These are phyloP conservation scores for Lagria hirta DNA, from an alignment of 2,888 invertebrate genomes.

Conservation along the genomic window DNA sequence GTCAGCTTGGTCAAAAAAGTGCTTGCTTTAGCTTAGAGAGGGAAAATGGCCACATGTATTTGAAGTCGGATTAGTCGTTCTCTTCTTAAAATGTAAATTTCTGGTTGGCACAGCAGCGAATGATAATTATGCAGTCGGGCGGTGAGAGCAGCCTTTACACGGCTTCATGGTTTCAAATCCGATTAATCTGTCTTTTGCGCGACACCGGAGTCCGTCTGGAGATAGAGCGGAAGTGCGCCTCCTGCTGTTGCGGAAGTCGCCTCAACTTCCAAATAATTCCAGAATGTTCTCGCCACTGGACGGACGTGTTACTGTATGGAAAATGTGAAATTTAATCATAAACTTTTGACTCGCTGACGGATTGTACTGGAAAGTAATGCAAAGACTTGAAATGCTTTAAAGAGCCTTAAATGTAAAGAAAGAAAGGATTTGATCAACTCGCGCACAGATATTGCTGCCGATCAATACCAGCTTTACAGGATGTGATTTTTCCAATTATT, in stretches of 20 bases:
- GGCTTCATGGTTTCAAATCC: constrained; percentile 54
- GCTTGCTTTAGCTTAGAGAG: too few relatives aligned
- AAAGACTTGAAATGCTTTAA: too few relatives aligned
- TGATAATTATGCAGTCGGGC: constrained; percentile 52
- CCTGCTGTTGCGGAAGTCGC: constrained; percentile 13
- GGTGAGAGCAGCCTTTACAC: constrained; percentile 50
- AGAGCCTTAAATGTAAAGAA: too few relatives aligned
- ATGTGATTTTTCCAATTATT: too few relatives aligned
- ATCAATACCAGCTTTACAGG: too few relatives aligned
- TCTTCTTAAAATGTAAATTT: constrained; percentile 52
- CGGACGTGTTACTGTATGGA: constrained; percentile 18
- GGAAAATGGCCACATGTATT: constrained; percentile 43
- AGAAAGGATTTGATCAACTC: too few relatives aligned
- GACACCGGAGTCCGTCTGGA: constrained; percentile 21
- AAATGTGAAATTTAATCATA: constrained; percentile 21
- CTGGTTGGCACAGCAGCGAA: constrained; percentile 44
- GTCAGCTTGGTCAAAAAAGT: too few relatives aligned
- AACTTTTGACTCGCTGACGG: too few relatives aligned
- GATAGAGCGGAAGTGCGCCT: constrained; percentile 12
- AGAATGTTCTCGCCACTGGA: too few relatives aligned
- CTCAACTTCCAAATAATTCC: constrained; percentile 23
- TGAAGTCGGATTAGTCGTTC: constrained; percentile 45
- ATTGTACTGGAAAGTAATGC: too few relatives aligned
- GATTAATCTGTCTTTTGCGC: constrained; percentile 50
- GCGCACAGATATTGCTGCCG: too few relatives aligned